Evolutionary conservation across 2,797 vertebrate species (phyloP), one percentile per base, ranked within the genome.

Genomic region (Cirrhinus molitorella): DNA sequence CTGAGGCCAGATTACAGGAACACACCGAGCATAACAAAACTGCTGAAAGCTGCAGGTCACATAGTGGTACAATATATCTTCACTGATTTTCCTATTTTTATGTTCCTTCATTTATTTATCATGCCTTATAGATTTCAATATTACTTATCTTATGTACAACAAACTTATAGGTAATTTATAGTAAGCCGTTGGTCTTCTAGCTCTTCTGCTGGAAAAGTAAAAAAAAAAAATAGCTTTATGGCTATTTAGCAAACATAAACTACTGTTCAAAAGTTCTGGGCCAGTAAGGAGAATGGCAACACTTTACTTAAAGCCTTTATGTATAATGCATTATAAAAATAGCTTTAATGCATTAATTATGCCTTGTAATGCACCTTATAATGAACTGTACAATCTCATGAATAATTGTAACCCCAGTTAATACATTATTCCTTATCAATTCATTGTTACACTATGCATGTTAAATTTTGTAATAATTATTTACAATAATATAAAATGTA

Each of bases 1-100:
- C 73, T 37, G 37, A 49, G 59, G 37, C 17, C 43, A 59, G 74
- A 79, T 74, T 70, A 65, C 53, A 75, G 63, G 28, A 76, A 83
- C n/a, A n/a, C 17, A 16, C 73, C 0, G n/a, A 83, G 37, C 59
- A 80, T 68, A 37, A 72, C 3, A 67, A 81, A 68, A 76, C 59
- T 67, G 17, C 81, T 53, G 49, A 49, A 31, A 80, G 51, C n/a
- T 45, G 65, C 51, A 80, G 17, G 8, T 31, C 8, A 25, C 25
- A n/a, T n/a, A 40, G 17, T 37, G 13, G 49, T 14, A 21, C 0
- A 10, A 16, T 63, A 40, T 67, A 67, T 53, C 34, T 40, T 40
- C 49, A 53, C 37, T 67, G 28, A 67, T 23, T 53, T 66, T 19
- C 23, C 21, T 23, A 4, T 21, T 34, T 5, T 0, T 66, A 23